Evolutionary conservation across 1,140 invertebrate genomes (phyloP), one percentile per base, ranked within the genome.

Genomic region (Metaphire vulgaris): DNA sequence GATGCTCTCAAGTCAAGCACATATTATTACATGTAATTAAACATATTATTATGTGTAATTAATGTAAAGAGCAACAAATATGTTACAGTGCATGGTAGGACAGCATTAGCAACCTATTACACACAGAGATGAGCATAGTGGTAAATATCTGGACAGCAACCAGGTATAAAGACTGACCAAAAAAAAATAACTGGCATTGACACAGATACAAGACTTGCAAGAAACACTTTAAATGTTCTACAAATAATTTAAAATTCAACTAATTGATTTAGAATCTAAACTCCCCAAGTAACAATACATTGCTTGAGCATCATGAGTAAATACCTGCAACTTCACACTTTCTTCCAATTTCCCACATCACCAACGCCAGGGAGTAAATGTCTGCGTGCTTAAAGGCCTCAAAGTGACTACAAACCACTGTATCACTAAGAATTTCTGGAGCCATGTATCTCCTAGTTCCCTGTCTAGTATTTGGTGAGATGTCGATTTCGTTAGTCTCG

Each of bases 361-460:
- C 95, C 70, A 98, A 87, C 2, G 95, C 95, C 75, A 97, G 90
- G n/a, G 96, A 93, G 84, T 98, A 98, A 21, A 98, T 93, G 87
- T 98, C 96, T 1, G 95, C 94, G 78, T 96, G 91, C 79, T 94
- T 89, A 86, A 96, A 94, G 85, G 95, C 97, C 2, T 93, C 93
- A 86, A 97, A 95, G 83, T 96, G 93, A 80, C 92, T 90, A 81
- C 98, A 96, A 85, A 96, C 96, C 56, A 98, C 97, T 56, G 96
- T 96, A 78, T 82, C 83, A 76, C 84, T 83, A 16, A 87, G 77
- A 83, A 95, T 92, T 89, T 97, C 94, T 1, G 95, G 94, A 2
- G 94, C 93, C 93, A 96, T 95, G 83, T 97, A 97, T 28, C 95
- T 89, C 81, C 96, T 94, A 0, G 96, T 98, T n/a, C 85, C 85